Conservation (phyloP, 2,113 vertebrate genomes). For the Cryptomyrus ogoouensis region DNA sequence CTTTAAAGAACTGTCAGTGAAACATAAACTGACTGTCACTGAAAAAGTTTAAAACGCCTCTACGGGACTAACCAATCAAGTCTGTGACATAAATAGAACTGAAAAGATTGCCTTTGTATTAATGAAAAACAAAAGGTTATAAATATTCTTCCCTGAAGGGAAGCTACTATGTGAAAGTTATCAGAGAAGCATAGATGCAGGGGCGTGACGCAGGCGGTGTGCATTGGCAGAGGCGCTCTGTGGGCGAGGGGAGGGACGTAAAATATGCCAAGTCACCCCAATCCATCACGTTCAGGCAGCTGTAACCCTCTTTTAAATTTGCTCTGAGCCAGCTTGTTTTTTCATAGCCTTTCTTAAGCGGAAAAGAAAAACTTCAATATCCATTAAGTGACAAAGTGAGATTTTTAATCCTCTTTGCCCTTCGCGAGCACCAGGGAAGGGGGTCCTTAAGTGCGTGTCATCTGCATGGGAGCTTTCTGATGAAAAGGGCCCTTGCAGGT, state of each 20-base stretch:
- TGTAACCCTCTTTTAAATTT: slow-evolving; percentile 36
- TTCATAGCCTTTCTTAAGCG: slow-evolving; percentile 35
- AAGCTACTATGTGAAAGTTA: neutral
- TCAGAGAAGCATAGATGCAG: neutral
- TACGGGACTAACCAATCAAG: slow-evolving; percentile 4
- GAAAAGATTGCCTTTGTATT: neutral
- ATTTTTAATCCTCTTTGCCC: slow-evolving; percentile 42
- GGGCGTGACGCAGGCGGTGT: neutral
- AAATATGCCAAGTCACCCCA: neutral
- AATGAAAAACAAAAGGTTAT: slow-evolving; percentile 6
- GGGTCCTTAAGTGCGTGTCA: slow-evolving; percentile 48
- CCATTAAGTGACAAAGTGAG: slow-evolving; percentile 36
- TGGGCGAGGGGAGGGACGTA: neutral
- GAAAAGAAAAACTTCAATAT: slow-evolving; percentile 39
- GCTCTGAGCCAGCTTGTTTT: slow-evolving; percentile 33
- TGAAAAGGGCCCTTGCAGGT: slow-evolving; percentile 49
- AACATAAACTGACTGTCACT: slow-evolving; percentile 6
- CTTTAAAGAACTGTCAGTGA: neutral
- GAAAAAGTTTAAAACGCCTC: neutral
- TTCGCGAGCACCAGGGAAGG: slow-evolving; percentile 41
- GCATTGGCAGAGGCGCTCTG: neutral
- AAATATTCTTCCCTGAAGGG: neutral
- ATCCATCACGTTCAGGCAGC: neutral
- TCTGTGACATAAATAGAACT: neutral
- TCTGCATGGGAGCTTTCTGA: slow-evolving; percentile 46